Base-by-base conservation (phyloP, 1,140 invertebrate genomes). In the Cotesia glomerata region DNA sequence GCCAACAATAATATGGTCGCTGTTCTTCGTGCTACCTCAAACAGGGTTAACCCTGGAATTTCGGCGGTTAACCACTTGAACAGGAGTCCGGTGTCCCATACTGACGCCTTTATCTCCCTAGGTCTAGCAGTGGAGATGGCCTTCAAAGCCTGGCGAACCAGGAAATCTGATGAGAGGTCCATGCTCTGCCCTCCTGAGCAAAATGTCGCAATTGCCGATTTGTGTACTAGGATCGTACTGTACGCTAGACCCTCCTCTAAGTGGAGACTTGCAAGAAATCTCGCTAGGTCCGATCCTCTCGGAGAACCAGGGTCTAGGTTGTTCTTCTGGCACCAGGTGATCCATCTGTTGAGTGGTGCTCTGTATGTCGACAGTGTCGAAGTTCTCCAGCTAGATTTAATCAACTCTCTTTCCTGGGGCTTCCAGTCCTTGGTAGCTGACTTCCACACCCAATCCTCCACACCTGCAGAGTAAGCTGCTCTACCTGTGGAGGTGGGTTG, bases 281-380 rank as follows among this genome's bases (percentile, higher is more conserved):
- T 39, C 7, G 3, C 39, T 11, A 39, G 5, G 5, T 39, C 39
- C 11, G 39, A 1, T 2, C 39, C 39, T 5, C 5, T 5, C 11
- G 39, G 39, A 39, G 39, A 39, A 39, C 5, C 39, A 1, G 39
- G 39, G 11, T 5, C 52, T 51, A 34, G 70, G 75, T 14, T 77
- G 11, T 0, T 56, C 5, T 39, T 75, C 72, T 78, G 77, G 81
- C 73, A 74, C 77, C 70, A 76, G 80, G 79, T 78, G 74, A 76
- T 80, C 83, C 78, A 82, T 5, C n/a, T 65, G 54, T 13, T 70
- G 62, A 39, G 64, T 68, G 51, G 69, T 65, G 54, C 74, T 58
- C 11, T 39, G 39, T 39, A 39, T 16, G 67, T 64, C 34, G 32
- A 49, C 8, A 64, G 16, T 16, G 72, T 74, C 0, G 66, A 70